A percentile compares a stretch with the other conserved stretches of the same genome.
These are phyloP conservation scores for Pilophorus perplexus DNA, from an alignment of 2,888 invertebrate species.

Conservation along the genomic window DNA sequence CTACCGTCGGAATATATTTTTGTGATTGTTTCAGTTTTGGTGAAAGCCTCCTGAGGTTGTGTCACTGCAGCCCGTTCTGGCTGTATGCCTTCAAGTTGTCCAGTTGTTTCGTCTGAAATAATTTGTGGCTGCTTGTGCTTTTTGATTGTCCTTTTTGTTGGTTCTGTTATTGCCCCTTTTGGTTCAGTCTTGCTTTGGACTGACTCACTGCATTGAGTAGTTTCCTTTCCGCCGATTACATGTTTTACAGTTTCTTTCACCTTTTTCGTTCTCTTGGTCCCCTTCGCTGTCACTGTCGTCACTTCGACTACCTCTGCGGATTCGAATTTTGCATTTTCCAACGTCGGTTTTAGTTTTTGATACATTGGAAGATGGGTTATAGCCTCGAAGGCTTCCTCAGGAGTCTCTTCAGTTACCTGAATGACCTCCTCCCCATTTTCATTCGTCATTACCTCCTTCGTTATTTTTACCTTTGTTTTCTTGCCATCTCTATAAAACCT, in stretches of 20 bases:
- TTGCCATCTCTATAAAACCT: too few species aligned
- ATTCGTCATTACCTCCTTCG: too few species aligned
- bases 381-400: conserved; percentile 51
- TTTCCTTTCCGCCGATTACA: conserved; percentile 48
- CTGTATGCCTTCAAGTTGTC: neutral
- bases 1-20: too few species aligned
- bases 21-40: conserved; percentile 48
- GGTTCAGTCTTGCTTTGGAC: too few species aligned
- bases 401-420: too few species aligned
- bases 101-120: neutral
- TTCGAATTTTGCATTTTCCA: conserved; percentile 52
- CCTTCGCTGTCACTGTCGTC: conserved; percentile 48
- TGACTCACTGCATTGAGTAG: too few species aligned
- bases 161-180: neutral
- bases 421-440: too few species aligned
- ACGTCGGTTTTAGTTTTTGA: conserved; percentile 49
- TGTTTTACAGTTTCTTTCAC: conserved; percentile 41
- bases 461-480: conserved; percentile 53
- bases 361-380: conserved; percentile 47
- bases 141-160: neutral
- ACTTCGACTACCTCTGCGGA: conserved; percentile 52
- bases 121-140: neutral
- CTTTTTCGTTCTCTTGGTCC: conserved; percentile 42
- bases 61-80: neutral
- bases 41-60: conserved; percentile 54